Evolutionary conservation across 2,888 invertebrate species (phyloP), one percentile per base, ranked within the genome.

Genomic region (Eulithis prunata): DNA sequence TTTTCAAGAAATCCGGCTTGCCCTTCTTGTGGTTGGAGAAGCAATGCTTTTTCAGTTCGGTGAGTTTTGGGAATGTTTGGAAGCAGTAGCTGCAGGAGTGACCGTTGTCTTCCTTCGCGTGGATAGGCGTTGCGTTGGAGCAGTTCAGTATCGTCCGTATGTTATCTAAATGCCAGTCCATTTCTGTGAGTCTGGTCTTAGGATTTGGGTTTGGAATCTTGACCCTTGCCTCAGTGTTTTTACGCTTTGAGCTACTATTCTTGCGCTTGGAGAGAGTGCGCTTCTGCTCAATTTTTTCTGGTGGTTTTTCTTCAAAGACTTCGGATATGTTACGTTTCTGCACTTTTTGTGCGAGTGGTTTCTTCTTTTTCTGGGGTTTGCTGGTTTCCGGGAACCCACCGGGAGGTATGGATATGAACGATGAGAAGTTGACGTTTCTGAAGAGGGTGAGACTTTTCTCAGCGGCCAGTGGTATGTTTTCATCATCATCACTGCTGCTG

Each of bases 71-170:
- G 68, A 80, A 90, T n/a, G 86, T 84, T 2, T 82, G 78, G 3
- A 83, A 73, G 59, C 91, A 91, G 69, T 85, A 90, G 55, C 86
- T 82, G 73, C 91, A 91, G 0, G 83, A 78, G 62, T 84, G 90
- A 0, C 83, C 77, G 0, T 76, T 73, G 1, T 83, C 80, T 0
- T 84, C 82, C 12, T 79, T 78, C 46, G 83, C 79, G 0, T 86
- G 79, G 6, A 91, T 85, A 0, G 87, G 87, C 0, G 90, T 88
- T 0, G 89, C 89, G 69, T 89, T 91, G 0, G 90, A 83, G 32
- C 73, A 82, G 60, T 78, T 78, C 0, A 87, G 68, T 3, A 90
- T 79, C 0, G 81, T 81, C 55, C 75, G 79, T 2, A 89, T 84
- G 51, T 88, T 89, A 2, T 88, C 86, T 10, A 86, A 76, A 57